These are phyloP conservation scores for Myotis lucifugus DNA, from an alignment of 2,113 vertebrate species.

Conservation along the genomic window DNA sequence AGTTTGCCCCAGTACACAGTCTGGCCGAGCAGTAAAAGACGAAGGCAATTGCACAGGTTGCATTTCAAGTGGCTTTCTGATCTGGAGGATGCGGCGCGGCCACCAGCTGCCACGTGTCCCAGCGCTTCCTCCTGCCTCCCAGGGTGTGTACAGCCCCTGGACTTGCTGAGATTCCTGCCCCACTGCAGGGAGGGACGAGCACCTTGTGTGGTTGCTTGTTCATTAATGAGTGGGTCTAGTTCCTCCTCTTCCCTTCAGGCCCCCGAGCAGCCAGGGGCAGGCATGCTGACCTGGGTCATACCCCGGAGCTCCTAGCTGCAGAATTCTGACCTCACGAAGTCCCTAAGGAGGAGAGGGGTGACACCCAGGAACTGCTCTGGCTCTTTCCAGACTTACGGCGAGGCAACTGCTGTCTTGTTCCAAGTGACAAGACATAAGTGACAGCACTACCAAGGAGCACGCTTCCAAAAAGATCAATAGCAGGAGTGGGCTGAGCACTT, in stretches of 20 bases:
- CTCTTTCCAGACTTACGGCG: neutral
- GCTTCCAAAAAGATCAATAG: neutral
- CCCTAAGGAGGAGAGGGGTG: neutral
- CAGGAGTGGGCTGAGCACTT: neutral
- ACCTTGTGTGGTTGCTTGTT: neutral
- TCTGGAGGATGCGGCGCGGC: neutral
- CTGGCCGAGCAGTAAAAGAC: conserved; percentile 32
- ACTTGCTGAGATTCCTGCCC: neutral
- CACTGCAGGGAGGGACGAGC: no score
- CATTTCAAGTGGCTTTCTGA: conserved; percentile 18
- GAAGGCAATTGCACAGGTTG: neutral
- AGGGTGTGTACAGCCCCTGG: neutral
- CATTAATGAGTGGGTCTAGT: neutral
- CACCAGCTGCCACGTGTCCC: neutral
- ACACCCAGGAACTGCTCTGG: neutral
- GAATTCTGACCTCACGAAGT: neutral
- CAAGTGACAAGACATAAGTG: rapidly evolving
- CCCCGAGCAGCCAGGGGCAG: neutral
- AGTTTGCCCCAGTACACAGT: conserved; percentile 51
- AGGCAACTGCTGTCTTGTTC: neutral
- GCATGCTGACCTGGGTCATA: rapidly evolving
- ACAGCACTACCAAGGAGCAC: neutral
- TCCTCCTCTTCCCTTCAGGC: neutral
- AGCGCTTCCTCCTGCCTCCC: no score
- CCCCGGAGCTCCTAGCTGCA: neutral